Evolutionary conservation across 92 coral and sea anemone species (phyloP).

Genomic region (Palythoa grandis): DNA sequence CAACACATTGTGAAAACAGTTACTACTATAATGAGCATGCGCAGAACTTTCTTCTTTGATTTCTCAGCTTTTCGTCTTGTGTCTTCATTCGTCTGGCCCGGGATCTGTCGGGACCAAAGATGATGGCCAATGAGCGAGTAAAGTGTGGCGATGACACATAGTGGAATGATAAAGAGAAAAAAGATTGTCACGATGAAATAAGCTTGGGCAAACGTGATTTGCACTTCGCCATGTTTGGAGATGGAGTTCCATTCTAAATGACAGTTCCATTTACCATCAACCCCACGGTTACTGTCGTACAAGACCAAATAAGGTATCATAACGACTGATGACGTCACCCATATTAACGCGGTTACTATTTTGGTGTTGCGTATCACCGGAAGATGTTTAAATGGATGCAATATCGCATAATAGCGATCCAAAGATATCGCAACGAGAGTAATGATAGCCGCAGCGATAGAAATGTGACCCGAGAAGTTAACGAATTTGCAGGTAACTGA

Average conservation of each 20-base stretch:
- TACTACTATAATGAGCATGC: slow-evolving; percentile 85
- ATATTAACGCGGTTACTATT: slow-evolving; percentile 69
- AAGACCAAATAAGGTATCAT: slow-evolving; percentile 73
- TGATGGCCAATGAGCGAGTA: slow-evolving; percentile 74
- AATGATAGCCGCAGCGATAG: slow-evolving; percentile 78
- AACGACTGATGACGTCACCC: slow-evolving; percentile 73
- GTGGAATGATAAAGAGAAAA: slow-evolving; percentile 68
- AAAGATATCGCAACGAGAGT: slow-evolving; percentile 81
- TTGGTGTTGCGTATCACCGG: slow-evolving; percentile 88
- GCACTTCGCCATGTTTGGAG: slow-evolving; percentile 32
- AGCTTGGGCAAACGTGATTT: slow-evolving; percentile 65
- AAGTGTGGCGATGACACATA: slow-evolving; percentile 60
- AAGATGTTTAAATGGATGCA: slow-evolving; percentile 77
- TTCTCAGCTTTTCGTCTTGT: slow-evolving; percentile 62
- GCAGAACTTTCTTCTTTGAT: slow-evolving; percentile 82
- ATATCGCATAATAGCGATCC: slow-evolving; percentile 88
- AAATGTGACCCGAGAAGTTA: slow-evolving; percentile 72
- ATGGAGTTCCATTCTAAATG: slow-evolving; percentile 71
- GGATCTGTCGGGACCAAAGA: slow-evolving; percentile 79
- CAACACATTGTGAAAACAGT: slow-evolving; percentile 78
- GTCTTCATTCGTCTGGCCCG: slow-evolving; percentile 70
- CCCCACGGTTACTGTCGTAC: slow-evolving; percentile 59
- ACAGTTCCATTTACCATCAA: slow-evolving; percentile 54
- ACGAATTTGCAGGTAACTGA: slow-evolving; percentile 86
- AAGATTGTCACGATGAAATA: slow-evolving; percentile 70